Conservation (phyloP, 1,140 invertebrate species). For the Popillia japonica region DNA sequence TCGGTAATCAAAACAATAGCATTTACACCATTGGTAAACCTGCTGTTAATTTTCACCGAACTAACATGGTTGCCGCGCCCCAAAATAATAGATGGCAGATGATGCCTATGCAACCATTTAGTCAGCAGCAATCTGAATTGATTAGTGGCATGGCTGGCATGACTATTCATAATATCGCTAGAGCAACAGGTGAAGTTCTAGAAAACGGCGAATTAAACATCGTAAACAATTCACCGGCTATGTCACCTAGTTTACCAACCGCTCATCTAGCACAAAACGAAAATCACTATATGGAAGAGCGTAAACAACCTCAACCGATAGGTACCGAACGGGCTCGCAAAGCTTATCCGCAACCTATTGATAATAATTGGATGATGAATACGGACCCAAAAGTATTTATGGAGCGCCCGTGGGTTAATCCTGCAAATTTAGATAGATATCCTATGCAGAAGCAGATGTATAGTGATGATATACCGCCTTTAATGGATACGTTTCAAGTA, state of each 20-base stretch:
- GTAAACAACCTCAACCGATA: slow-evolving; percentile 78
- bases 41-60: slow-evolving; percentile 37
- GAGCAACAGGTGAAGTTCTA: slow-evolving; percentile 64
- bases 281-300: slow-evolving; percentile 65
- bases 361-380: slow-evolving; percentile 69
- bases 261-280: slow-evolving; percentile 49
- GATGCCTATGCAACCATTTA: slow-evolving; percentile 54
- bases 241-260: slow-evolving; percentile 66
- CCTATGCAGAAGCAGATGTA: slow-evolving; percentile 58
- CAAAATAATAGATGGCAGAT: slow-evolving; percentile 49
- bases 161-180: slow-evolving; percentile 61
- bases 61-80: slow-evolving; percentile 39
- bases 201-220: slow-evolving; percentile 61
- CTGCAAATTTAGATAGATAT: slow-evolving; percentile 47
- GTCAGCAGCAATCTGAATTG: slow-evolving; percentile 51
- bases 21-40: slow-evolving; percentile 26
- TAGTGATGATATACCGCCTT: slow-evolving; percentile 51
- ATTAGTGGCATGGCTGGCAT: slow-evolving; percentile 59
- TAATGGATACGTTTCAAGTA: slow-evolving; percentile 64
- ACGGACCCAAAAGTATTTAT: slow-evolving; percentile 61
- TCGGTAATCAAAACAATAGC: slow-evolving; percentile 36
- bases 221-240: slow-evolving; percentile 65
- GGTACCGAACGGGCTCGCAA: slow-evolving; percentile 80
- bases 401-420: slow-evolving; percentile 56
- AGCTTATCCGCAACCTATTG: slow-evolving; percentile 61